Evolutionary conservation across 2,113 vertebrate genomes (phyloP).

Genomic region (Corythoichthys intestinalis): DNA sequence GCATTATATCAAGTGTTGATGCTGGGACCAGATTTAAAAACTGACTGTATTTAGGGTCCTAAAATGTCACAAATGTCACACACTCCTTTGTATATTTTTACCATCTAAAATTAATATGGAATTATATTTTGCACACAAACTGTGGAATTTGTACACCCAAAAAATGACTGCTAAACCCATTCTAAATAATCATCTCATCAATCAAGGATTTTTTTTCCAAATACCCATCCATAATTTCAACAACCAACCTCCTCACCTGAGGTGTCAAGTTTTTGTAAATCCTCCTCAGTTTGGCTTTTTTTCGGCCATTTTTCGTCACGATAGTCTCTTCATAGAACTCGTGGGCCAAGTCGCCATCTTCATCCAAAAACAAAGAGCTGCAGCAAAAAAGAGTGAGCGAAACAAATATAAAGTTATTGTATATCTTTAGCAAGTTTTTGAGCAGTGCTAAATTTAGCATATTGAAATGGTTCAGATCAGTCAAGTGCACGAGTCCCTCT

Average conservation of each 20-base stretch:
- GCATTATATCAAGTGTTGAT: too few species aligned
- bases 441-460: neutral
- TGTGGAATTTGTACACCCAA: too few species aligned
- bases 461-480: neutral
- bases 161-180: too few species aligned
- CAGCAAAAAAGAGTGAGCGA: constrained; percentile 17
- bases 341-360: constrained; percentile 95
- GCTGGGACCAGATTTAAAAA: too few species aligned
- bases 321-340: constrained; percentile 98
- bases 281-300: constrained; percentile 92
- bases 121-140: too few species aligned
- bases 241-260: constrained; percentile 77
- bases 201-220: neutral
- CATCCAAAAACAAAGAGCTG: constrained; percentile 95
- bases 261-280: constrained; percentile 95
- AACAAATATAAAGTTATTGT: neutral
- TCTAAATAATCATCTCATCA: neutral
- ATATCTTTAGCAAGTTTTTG: neutral
- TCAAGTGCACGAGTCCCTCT: too few species aligned
- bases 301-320: constrained; percentile 94
- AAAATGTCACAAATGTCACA: too few species aligned
- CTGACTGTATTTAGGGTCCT: too few species aligned
- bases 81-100: too few species aligned
- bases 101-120: too few species aligned
- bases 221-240: neutral